Base-by-base conservation (phyloP, 2,888 invertebrate genomes). In the Zootermopsis nevadensis region DNA sequence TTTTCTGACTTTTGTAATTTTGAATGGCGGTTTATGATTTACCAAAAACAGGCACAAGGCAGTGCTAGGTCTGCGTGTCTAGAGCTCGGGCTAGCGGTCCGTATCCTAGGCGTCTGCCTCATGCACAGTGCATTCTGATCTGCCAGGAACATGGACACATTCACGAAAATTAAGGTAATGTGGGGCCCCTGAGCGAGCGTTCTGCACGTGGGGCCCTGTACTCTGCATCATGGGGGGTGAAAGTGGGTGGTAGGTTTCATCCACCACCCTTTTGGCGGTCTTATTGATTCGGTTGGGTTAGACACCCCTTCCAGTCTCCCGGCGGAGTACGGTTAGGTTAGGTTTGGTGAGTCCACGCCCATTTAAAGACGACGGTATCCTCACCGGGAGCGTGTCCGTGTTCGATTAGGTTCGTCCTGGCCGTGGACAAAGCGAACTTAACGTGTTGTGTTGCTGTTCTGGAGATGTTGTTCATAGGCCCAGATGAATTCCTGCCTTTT, bases 201-300 rank as follows among this genome's bases (percentile, higher is more conserved):
- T 55, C n/a, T 76, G 69, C 33, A 33, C 30, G 55, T 53, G 77
- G 77, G 77, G 55, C 55, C 77, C 77, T 48, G 55, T 53, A 77
- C 53, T 77, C 19, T 48, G 77, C 77, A 55, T 77, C 42, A 76
- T 76, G 76, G 48, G 15, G 15, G 27, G 42, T 27, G 48, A 31
- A 15, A 42, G 53, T 30, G 42, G 77, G 30, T 27, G 30, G 30
- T 33, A 27, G 48, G 48, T 19, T 30, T 33, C 77, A 77, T 77
- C 77, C 77, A 77, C 77, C 77, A 33, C 77, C 77, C 79, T 79
- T 79, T 79, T 79, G 79, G 79, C 79, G 79, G 79, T 55, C 79
- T 79, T 79, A 79, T 79, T 79, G 79, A 79, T 79, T 79, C 79
- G 55, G 79, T 79, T 79, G 79, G 79, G 79, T 42, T 79, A 79